Percentiles rank a stretch among this genome's conserved stretches.
These are phyloP conservation scores for Rhagonycha fulva DNA, from an alignment of 2,888 invertebrate species.

Conservation along the genomic window DNA sequence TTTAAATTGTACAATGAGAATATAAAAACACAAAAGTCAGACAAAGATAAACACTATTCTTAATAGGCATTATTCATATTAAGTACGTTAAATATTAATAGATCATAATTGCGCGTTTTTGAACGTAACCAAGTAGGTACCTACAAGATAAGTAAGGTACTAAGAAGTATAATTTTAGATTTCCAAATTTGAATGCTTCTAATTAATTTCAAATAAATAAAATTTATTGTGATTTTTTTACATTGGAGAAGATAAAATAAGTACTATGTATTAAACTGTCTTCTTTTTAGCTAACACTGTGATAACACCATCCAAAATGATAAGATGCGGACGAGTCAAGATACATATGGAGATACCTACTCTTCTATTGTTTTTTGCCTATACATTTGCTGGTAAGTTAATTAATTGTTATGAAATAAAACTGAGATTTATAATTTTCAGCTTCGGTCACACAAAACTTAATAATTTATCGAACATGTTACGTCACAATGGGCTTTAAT, in stretches of 20 bases:
- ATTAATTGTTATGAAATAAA: not conserved
- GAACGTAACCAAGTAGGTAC: not conserved
- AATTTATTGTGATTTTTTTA: not conserved
- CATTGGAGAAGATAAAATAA: not conserved
- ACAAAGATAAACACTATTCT: not conserved
- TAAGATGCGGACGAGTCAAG: constrained; percentile 1
- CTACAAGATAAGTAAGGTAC: not conserved
- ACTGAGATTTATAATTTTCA: constrained; percentile 46
- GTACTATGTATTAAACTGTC: not conserved
- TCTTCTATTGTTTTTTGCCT: constrained; percentile 34
- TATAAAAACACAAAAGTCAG: not conserved
- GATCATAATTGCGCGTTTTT: not conserved
- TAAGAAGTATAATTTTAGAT: not conserved
- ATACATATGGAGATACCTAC: constrained; percentile 29
- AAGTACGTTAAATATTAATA: not conserved
- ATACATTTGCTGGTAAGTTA: constrained; percentile 36
- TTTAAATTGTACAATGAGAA: not conserved
- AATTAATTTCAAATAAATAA: not conserved
- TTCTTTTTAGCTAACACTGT: not conserved
- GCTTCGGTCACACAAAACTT: constrained; percentile 68
- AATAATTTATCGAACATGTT: constrained; percentile 71
- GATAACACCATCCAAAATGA: not conserved
- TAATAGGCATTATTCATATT: not conserved
- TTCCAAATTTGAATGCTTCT: not conserved
- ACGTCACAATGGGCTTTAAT: constrained; percentile 61